Base-by-base conservation (phyloP, 2,888 invertebrate species). In the Crossocerus cetratus region DNA sequence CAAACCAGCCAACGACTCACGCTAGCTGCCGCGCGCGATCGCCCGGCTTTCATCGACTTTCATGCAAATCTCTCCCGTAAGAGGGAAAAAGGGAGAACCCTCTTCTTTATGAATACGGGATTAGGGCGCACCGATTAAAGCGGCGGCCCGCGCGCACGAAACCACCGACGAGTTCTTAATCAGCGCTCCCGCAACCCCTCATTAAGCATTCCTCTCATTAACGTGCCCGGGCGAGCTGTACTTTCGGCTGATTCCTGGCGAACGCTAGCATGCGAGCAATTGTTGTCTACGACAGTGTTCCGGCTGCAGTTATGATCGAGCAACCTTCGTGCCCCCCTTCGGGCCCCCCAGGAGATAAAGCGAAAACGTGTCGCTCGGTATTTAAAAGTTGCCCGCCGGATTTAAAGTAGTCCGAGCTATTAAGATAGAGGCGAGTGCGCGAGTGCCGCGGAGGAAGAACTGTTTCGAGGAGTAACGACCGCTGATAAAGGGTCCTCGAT, bases 61-160 rank as follows among this genome's bases (percentile, higher is more conserved):
- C 72, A 73, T 81, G 81, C 76, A 81, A 81, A 81, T 81, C 54
- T 81, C 54, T 18, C 32, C 53, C 60, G 69, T 56, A 64, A 68
- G 58, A 22, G 57, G 58, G 64, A 56, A n/a, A 54, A 49, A 53
- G 59, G 32, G 64, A 68, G 56, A 49, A 42, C 49, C 69, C 72
- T 70, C 69, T 71, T 79, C 82, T 82, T 82, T 82, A 82, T 78
- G 81, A 82, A 80, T 82, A 77, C 69, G 58, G 61, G 72, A 82
- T 82, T 76, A 76, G 74, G 77, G 76, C 58, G 76, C 63, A 53
- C 49, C 61, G 65, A 58, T 72, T 61, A 66, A 53, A 62, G 59
- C 56, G n/a, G n/a, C n/a, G n/a, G n/a, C n/a, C n/a, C n/a, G n/a
- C n/a, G n/a, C 44, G 62, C 81, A 81, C 81, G 81, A 75, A 78